phyloP scores from a whole-genome alignment of 2,797 vertebrate species.

The Salmo trutta region DNA sequence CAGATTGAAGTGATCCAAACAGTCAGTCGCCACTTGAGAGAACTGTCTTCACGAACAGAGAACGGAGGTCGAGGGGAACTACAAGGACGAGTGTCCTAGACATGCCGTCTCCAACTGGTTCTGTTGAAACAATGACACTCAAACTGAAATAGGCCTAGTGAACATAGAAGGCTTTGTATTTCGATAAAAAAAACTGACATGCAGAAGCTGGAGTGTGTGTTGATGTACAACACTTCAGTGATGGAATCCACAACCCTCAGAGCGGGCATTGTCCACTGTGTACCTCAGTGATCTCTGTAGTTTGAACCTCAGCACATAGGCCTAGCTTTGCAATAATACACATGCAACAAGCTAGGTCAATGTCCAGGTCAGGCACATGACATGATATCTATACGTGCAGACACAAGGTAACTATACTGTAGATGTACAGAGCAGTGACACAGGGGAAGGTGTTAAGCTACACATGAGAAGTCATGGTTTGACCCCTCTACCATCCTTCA shows the following conservation, averaged over 20 bases:
- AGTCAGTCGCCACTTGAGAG: constrained; percentile 67
- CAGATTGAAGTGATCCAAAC: constrained; percentile 70
- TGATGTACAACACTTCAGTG: constrained; percentile 48
- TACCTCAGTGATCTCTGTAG: constrained; percentile 29
- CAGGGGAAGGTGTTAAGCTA: too few relatives aligned
- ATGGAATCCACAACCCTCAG: constrained; percentile 44
- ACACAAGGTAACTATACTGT: neutral
- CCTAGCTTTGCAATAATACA: constrained; percentile 17
- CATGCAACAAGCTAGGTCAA: constrained; percentile 20
- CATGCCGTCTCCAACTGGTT: constrained; percentile 51
- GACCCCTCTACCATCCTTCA: neutral
- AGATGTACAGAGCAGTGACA: too few relatives aligned
- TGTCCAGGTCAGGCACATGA: neutral
- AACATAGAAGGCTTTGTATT: constrained; percentile 59
- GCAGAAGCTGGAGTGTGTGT: constrained; percentile 10
- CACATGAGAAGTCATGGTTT: too few relatives aligned
- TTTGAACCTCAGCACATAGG: neutral
- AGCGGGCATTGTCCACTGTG: constrained; percentile 33
- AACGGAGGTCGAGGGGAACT: constrained; percentile 69
- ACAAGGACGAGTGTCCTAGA: constrained; percentile 77
- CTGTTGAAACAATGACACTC: constrained; percentile 71
- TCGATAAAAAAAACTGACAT: constrained; percentile 46
- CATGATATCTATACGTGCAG: neutral
- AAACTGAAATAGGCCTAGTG: constrained; percentile 68
- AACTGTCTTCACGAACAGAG: constrained; percentile 68